A percentile compares a stretch with the other conserved stretches of the same genome.
Conservation (phyloP, 1,140 invertebrate genomes). For the Holotrichia oblita region DNA sequence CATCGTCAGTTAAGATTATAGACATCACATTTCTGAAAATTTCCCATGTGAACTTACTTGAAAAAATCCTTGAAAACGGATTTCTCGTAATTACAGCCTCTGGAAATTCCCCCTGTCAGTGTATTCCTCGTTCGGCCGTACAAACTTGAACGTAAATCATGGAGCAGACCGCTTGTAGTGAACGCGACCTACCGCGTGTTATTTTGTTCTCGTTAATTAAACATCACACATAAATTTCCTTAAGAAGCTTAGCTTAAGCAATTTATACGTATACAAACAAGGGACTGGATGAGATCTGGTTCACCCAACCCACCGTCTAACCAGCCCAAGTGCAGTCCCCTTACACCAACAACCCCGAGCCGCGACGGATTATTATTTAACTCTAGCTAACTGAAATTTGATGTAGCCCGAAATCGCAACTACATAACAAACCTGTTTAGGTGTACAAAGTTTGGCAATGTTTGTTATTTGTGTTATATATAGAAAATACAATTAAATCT, state of each 20-base stretch:
- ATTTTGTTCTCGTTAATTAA: constrained; percentile 36
- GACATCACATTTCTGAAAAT: no score
- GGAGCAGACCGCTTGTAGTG: not conserved
- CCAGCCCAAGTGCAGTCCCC: not conserved
- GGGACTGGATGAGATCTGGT: constrained; percentile 19
- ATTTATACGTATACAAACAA: constrained; percentile 35
- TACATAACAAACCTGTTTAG: not conserved
- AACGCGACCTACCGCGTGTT: not conserved
- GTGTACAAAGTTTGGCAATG: no score
- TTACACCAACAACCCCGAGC: not conserved
- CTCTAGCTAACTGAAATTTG: constrained; percentile 27
- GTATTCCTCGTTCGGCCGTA: not conserved
- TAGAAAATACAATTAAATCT: no score
- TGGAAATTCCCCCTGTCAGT: not conserved
- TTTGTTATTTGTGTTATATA: no score
- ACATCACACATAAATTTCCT: constrained; percentile 35
- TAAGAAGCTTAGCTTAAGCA: constrained; percentile 36
- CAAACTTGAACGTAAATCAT: not conserved
- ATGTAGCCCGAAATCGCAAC: constrained; percentile 1
- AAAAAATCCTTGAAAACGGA: not conserved
- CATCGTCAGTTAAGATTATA: no score
- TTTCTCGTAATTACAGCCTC: not conserved
- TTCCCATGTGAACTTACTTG: no score
- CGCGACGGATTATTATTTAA: constrained; percentile 16
- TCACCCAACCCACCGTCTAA: not conserved